Base-by-base conservation (phyloP, 92 coral and sea anemone genomes). In the Galaxea fascicularis region DNA sequence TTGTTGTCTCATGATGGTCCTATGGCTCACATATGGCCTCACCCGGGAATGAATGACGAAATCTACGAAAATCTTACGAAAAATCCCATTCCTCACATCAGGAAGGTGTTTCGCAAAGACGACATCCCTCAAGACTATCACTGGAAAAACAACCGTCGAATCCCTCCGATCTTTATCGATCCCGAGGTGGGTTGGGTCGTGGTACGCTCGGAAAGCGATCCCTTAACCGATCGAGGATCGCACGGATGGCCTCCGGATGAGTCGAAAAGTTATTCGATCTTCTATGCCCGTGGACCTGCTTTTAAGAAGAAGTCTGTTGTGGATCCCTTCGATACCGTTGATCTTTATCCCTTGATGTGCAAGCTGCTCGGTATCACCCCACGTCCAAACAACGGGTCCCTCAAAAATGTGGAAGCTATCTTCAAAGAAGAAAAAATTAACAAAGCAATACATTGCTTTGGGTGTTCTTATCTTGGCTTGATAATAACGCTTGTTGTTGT, bases 231-330 rank as follows among this genome's bases (percentile, higher is more conserved):
- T 5, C 46, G 62, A 57, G 94, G 92, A 14, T 79, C 71, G 8
- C 94, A 91, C 53, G 94, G 94, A 11, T 91, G 94, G 94, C 83
- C 81, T 7, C 73, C 91, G 1, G 64, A 27, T 4, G 74, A 84
- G 54, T 81, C 82, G 17, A 89, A 87, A 21, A 90, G 89, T 46
- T 83, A 89, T 85, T 87, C 98, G 14, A 89, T 96, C 20, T 94
- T 96, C 82, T 92, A 86, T 58, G 99, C 97, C 77, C 94, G 93
- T 30, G 98, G 99, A 39, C 98, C 99, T 4, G 94, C 96, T 1
- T 96, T 96, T 71, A 77, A 87, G 75, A 79, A 87, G 76, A 94
- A 91, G 31, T 84, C 63, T 25, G 67, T 74, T 15, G 84, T 94
- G 26, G 76, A 76, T 14, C 88, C 91, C 6, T 94, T 96, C 57